Base-by-base conservation (phyloP, 2,888 invertebrate genomes). In the Hydriomena furcata region DNA sequence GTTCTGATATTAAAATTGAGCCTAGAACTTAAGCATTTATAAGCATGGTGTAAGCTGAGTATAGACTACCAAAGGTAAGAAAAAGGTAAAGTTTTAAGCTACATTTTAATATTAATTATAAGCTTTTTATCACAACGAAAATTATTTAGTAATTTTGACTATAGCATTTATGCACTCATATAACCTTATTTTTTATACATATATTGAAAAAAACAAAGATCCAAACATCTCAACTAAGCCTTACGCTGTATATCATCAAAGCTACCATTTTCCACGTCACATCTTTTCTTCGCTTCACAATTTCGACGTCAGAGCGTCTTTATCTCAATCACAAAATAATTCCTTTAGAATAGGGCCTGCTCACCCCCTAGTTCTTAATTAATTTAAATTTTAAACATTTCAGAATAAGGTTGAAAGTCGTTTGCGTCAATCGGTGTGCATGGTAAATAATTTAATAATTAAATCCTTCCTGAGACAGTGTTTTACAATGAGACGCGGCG, bases 391-490 rank as follows among this genome's bases (percentile, higher is more conserved):
- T 34, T 36, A 35, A 1, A 1, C 0, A 0, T 8, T 5, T 0
- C 0, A 30, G 7, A 20, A 43, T 49, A 59, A 27, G 37, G 28
- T 27, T 20, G 10, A 34, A 30, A 17, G 1, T 44, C 0, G 21
- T 12, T 1, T 7, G 35, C 13, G 23, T 7, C 12, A 1, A 17
- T 30, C 36, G 7, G 53, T 32, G 44, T 44, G 41, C 65, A 63
- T 59, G 62, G 60, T 66, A 66, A 68, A 70, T 79, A 74, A 81
- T 79, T 68, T 71, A 63, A 75, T 78, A 78, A 82, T 81, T 73
- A 78, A 77, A 81, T 79, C 73, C 63, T 51, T 68, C 61, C 58
- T 55, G 47, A 59, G 58, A 58, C 66, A 55, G 52, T 60, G 57
- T 71, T 62, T 60, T 54, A 73, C 73, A 77, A 73, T 70, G 57